Evolutionary conservation across 1,140 invertebrate genomes (phyloP), one percentile per base, ranked within the genome.

Genomic region (Fopius arisanus): DNA sequence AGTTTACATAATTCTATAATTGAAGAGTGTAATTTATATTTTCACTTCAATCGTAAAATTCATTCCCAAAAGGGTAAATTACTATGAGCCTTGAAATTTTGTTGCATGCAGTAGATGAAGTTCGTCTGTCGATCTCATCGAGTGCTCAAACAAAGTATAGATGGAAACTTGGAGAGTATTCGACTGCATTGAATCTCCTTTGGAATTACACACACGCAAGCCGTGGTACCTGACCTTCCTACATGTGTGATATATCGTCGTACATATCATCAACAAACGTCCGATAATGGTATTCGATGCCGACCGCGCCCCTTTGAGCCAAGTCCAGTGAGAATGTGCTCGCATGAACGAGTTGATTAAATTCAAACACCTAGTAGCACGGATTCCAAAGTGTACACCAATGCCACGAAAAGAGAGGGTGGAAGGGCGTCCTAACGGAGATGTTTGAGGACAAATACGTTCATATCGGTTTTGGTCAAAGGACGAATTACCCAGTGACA

Each of bases 301-400:
- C 85, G 84, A 84, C 83, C 83, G 81, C 80, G 80, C 78, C 82
- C 85, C 28, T 86, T 87, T 87, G 85, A 86, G 80, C 73, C 75
- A 77, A 79, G 78, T 81, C 37, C 31, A 70, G 63, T 65, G 29
- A 82, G 82, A 80, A 81, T 83, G 77, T 80, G 80, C 78, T 79
- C 84, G 83, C 85, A 85, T 83, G 84, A 87, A 80, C 84, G 80
- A 82, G 84, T 87, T 86, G 85, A 87, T 87, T 87, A 86, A 87
- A 87, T 87, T 87, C 85, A 86, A 86, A 87, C 86, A 85, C 84
- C 84, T 87, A 81, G 80, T 80, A 82, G 78, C 78, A 78, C 79
- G 82, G 81, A 86, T 86, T 77, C 84, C 86, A 80, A 80, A 65
- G 75, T 75, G 70, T 33, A 31, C 66, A 65, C 66, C 72, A 73